A percentile compares a stretch with the other conserved stretches of the same genome.
Evolutionary conservation across 30 jellyfish, hydroid and myxozoan species (phyloP).

Genomic region (Turritopsis dohrnii): DNA sequence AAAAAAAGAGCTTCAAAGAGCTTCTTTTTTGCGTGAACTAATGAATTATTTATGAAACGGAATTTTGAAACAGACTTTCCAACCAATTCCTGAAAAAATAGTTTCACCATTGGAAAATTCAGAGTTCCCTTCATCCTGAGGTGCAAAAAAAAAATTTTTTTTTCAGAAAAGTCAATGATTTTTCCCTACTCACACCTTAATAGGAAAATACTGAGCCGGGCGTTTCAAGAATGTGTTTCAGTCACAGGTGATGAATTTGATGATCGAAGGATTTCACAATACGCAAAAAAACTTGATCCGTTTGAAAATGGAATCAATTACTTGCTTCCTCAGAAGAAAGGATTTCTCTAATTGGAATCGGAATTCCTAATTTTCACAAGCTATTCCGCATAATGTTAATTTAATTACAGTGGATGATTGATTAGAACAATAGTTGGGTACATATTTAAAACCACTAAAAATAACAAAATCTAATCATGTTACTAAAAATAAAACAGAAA

Average conservation of each 20-base stretch:
- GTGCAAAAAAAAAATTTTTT: too few species aligned
- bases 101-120: too few species aligned
- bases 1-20: too few species aligned
- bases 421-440: background rate
- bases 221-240: background rate
- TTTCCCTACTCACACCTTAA: too few species aligned
- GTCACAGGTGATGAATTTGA: background rate
- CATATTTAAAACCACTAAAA: constrained; percentile 1
- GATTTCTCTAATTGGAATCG: constrained; percentile 14
- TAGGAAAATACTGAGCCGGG: background rate
- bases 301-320: constrained; percentile 9
- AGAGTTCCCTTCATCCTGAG: too few species aligned
- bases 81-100: too few species aligned
- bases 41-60: too few species aligned
- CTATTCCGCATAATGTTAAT: background rate
- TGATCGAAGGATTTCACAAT: background rate
- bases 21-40: too few species aligned
- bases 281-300: background rate
- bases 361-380: constrained; percentile 19
- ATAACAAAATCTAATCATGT: background rate
- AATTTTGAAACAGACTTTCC: too few species aligned
- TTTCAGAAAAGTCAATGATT: too few species aligned
- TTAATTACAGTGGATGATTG: constrained; percentile 9
- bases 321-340: background rate
- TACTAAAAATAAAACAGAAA: background rate